Base-by-base conservation (phyloP, 2,888 invertebrate species). In the Dryomyza anilis region DNA sequence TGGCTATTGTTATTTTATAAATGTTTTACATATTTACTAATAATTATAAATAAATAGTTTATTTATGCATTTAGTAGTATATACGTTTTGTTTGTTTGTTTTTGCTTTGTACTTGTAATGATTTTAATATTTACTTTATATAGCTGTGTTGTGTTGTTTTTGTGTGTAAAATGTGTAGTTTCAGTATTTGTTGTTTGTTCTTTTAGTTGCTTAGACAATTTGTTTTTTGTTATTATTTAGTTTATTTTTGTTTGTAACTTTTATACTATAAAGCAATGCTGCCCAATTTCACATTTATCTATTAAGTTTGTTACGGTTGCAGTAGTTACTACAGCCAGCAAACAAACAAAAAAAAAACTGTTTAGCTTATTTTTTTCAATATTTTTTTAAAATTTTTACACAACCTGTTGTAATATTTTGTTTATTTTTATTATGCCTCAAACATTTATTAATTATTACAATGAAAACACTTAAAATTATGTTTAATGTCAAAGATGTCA, bases 181-280 rank as follows among this genome's bases (percentile, higher is more conserved):
- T 59, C 27, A n/a, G 36, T 36, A 36, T 10, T 33, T 56, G n/a
- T 56, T 21, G 33, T 36, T 56, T 55, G 12, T 33, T 33, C 21
- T 56, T 36, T 12, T 52, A 25, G 6, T 52, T 39, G 25, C 36
- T 53, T 30, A 25, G n/a, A 23, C 14, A 21, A 21, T 48, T 48
- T 12, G 14, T 59, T 59, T 53, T 59, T 33, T 59, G 64, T 59
- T 67, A 64, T 64, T 61, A 59, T 66, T 64, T 56, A 58, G 67
- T 60, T 64, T 61, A 56, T 66, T 61, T 60, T 19, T 58, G 45
- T 52, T 21, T 57, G 19, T 64, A 46, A 19, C 12, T 55, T 61
- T 61, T 65, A 10, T 45, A 45, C 58, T 58, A 46, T 29, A 29
- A 55, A 58, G 58, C 25, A 45, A 29, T 58, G 29, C 29, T 45